Conservation (phyloP, 1,140 invertebrate species). For the Carcinoscorpius rotundicauda region DNA sequence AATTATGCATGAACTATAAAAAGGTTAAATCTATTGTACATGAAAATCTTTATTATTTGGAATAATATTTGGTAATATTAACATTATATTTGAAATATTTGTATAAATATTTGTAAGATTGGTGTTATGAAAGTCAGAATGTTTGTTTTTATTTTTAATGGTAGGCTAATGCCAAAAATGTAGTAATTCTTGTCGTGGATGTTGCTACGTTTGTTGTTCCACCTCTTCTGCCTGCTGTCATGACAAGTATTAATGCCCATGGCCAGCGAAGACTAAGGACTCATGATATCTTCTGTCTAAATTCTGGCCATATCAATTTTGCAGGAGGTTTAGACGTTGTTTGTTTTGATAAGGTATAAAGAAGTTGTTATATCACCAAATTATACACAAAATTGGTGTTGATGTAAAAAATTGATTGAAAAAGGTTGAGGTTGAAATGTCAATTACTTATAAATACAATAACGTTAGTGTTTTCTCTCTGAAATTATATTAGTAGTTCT, state of each 20-base stretch:
- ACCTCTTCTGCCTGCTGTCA: constrained; percentile 36
- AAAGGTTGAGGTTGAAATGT: too few species aligned
- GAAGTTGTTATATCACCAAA: neutral
- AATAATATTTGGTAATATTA: too few species aligned
- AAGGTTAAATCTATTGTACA: too few species aligned
- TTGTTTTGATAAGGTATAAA: constrained; percentile 44
- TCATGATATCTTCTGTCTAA: constrained; percentile 40
- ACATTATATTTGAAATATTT: too few species aligned
- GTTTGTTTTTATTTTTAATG: constrained; percentile 3
- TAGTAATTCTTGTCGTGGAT: constrained; percentile 32
- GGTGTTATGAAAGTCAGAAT: neutral
- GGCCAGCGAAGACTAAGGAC: constrained; percentile 39
- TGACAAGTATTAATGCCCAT: constrained; percentile 43
- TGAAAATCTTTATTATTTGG: too few species aligned
- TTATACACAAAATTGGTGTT: too few species aligned
- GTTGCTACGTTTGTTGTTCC: constrained; percentile 34
- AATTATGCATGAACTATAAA: too few species aligned
- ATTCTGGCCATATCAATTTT: constrained; percentile 39
- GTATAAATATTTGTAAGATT: too few species aligned
- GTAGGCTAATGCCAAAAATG: constrained; percentile 26
- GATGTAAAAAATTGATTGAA: too few species aligned
- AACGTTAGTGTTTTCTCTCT: too few species aligned
- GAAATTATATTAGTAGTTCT: too few species aligned
- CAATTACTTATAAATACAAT: too few species aligned
- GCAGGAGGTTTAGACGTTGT: constrained; percentile 41